A percentile compares a stretch with the other conserved stretches of the same genome.
These are phyloP conservation scores for Calypte anna DNA, from an alignment of 2,113 vertebrate genomes.

Conservation along the genomic window DNA sequence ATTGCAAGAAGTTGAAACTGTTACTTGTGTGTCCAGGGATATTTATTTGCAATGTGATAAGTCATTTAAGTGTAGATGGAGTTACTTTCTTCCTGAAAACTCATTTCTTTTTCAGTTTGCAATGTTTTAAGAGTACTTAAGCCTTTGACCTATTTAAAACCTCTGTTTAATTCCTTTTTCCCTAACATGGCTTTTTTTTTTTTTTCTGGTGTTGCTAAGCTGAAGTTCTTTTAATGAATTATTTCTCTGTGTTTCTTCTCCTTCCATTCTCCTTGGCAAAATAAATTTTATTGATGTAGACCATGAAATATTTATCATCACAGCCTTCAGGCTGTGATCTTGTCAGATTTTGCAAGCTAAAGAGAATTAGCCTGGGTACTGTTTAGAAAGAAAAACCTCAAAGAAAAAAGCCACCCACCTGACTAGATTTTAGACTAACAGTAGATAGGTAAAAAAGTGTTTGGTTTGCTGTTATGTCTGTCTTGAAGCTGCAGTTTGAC, in stretches of 20 bases:
- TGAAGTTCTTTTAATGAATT: conserved; percentile 56
- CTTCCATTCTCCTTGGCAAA: conserved; percentile 58
- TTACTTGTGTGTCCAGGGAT: neutral
- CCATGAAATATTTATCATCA: conserved; percentile 35
- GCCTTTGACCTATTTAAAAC: conserved; percentile 42
- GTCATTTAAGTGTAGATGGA: neutral
- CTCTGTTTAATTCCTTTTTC: conserved; percentile 9
- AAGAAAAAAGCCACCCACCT: neutral
- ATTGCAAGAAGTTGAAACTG: neutral
- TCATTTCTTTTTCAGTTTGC: neutral
- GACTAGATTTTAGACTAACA: neutral
- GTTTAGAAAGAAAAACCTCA: neutral
- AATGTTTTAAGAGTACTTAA: neutral
- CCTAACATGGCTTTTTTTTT: neutral
- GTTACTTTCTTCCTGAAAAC: neutral
- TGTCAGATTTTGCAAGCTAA: conserved; percentile 33
- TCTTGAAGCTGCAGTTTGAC: neutral
- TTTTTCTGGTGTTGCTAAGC: neutral
- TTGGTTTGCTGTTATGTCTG: neutral
- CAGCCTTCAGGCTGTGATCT: conserved; percentile 51
- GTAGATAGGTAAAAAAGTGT: neutral
- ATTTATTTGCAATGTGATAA: neutral
- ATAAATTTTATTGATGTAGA: conserved; percentile 59
- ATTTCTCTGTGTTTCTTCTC: conserved; percentile 52
- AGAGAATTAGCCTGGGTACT: neutral